Evolutionary conservation across 2,113 vertebrate species (phyloP), one percentile per base, ranked within the genome.

Genomic region (Chrysemys picta): DNA sequence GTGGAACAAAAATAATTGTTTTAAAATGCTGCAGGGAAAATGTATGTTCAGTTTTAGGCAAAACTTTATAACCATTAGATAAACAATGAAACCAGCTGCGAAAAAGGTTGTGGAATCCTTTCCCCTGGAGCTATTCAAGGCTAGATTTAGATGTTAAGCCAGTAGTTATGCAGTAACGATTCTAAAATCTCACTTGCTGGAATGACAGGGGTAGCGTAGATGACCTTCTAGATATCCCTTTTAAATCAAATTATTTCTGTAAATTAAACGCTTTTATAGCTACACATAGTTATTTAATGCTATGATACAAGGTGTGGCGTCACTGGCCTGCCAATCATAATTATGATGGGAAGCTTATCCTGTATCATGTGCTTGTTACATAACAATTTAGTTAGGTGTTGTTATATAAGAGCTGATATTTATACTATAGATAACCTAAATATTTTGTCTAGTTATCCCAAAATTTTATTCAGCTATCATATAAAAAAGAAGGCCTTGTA

Each of bases 401-500:
- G 86, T 76, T 22, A 49, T 72, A 53, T 87, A 89, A 22, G 5
- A 65, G 2, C 10, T 5, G 31, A 14, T 59, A 65, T 57, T 88
- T 56, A 21, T 35, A 1, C 25, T 50, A 0, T 47, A 6, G 75
- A 53, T 82, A 80, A 65, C 4, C 25, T 27, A 31, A 78, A 29
- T 45, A 1, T 52, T 62, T 69, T 10, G 3, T 57, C 69, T 75
- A 35, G 22, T 29, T 72, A 2, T 21, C 79, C 24, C 65, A n/a
- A 52, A 62, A n/a, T 53, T 90, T 38, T 22, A 78, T 11, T 84
- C 17, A 62, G 10, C 17, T 85, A 14, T 38, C 82, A 24, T 83
- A 85, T 31, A 29, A 12, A 75, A 94, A 92, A 85, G 56, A 5
- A 85, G n/a, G 52, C 56, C 21, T 53, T 7, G 84, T 89, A n/a